Percentiles rank a stretch among this genome's conserved stretches.
phyloP scores from a whole-genome alignment of 2,113 vertebrate genomes.

The Lethenteron camtschaticum region DNA sequence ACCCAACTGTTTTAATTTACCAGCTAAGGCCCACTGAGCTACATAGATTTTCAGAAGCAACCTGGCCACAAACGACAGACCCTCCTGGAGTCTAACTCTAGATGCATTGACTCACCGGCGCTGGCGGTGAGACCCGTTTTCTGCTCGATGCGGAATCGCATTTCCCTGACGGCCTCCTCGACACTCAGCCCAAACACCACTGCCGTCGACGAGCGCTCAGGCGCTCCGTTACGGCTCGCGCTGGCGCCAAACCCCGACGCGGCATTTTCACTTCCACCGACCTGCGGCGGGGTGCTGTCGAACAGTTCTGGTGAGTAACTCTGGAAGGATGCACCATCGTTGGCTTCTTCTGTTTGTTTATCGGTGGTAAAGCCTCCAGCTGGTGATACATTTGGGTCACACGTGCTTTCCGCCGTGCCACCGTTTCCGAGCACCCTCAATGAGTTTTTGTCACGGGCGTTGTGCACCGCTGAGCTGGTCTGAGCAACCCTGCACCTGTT shows the following conservation, averaged over 20 bases:
- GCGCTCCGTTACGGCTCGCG: slow-evolving; percentile 13
- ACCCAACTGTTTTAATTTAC: no score
- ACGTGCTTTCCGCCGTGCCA: background rate
- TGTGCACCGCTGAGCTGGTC: no score
- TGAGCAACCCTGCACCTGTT: no score
- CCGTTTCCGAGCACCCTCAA: no score
- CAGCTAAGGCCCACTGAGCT: no score
- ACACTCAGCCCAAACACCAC: slow-evolving; percentile 53
- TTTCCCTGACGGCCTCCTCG: slow-evolving; percentile 77
- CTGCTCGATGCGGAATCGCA: slow-evolving; percentile 80
- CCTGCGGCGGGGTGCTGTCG: slow-evolving; percentile 33
- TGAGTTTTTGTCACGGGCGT: no score
- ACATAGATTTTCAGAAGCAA: no score
- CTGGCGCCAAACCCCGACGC: background rate
- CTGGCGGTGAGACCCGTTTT: slow-evolving; percentile 76
- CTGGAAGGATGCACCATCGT: background rate
- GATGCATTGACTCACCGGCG: slow-evolving; percentile 35
- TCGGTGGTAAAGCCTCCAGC: no score
- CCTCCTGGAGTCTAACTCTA: no score
- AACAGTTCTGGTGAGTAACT: slow-evolving; percentile 49
- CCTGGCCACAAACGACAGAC: no score
- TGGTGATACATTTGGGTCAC: no score
- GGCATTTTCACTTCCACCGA: background rate
- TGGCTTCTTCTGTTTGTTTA: no score
- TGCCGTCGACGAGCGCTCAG: background rate